Evolutionary conservation across 1,140 invertebrate genomes (phyloP).

Genomic region (Harlomillsia oculata): DNA sequence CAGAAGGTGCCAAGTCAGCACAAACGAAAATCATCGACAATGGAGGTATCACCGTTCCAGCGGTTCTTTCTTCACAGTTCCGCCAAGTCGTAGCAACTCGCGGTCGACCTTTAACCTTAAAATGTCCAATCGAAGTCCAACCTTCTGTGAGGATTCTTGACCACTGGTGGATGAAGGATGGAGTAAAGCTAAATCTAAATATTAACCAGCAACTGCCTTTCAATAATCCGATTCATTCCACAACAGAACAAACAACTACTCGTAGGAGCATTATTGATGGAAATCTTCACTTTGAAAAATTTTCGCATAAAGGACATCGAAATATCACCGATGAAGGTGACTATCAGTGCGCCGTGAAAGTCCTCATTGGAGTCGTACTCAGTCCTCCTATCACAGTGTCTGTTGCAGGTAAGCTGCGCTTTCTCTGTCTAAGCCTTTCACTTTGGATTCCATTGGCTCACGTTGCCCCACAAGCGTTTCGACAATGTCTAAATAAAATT

Average conservation of each 20-base stretch:
- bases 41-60: conserved; percentile 16
- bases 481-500: too few relatives aligned
- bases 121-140: conserved; percentile 20
- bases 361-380: conserved; percentile 25
- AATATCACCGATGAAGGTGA: conserved; percentile 28
- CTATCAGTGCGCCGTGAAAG: conserved; percentile 29
- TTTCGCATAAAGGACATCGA: conserved; percentile 26
- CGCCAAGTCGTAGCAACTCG: conserved; percentile 12
- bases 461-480: too few relatives aligned
- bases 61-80: conserved; percentile 1
- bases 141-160: conserved; percentile 9
- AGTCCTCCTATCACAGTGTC: conserved; percentile 24
- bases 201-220: conserved; percentile 6
- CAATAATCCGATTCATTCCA: conserved; percentile 6
- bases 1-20: conserved; percentile 6
- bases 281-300: conserved; percentile 30
- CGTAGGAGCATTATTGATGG: conserved; percentile 2
- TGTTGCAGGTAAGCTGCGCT: conserved; percentile 24
- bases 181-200: conserved; percentile 16
- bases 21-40: conserved; percentile 15
- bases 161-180: conserved; percentile 33
- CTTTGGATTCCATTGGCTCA: too few relatives aligned
- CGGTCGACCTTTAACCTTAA: conserved; percentile 16
- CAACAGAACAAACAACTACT: neutral
- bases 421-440: too few relatives aligned